Percentiles rank a stretch among this genome's conserved stretches.
These are phyloP conservation scores for Gorsachius magnificus DNA, from an alignment of 2,797 vertebrate genomes.

Conservation along the genomic window DNA sequence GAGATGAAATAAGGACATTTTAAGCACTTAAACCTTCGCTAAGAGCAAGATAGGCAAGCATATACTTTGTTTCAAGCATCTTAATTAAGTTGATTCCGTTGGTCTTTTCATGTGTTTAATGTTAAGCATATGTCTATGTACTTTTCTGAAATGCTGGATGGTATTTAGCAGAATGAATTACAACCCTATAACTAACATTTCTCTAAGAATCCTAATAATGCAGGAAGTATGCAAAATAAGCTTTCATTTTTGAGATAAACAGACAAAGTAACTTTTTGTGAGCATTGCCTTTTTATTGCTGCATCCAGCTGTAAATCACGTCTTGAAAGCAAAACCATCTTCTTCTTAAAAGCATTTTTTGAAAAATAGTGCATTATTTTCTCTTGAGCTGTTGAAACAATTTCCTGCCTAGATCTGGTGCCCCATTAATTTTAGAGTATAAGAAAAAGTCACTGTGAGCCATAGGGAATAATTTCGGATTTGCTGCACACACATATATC, in stretches of 20 bases:
- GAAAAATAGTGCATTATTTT: conserved; percentile 52
- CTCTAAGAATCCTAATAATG: conserved; percentile 14
- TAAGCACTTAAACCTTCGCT: conserved; percentile 6
- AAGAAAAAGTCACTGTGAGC: conserved; percentile 30
- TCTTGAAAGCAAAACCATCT: conserved; percentile 39
- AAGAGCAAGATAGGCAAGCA: not conserved
- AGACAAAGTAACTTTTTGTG: conserved; percentile 50
- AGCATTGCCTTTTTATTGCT: conserved; percentile 56
- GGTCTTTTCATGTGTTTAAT: not conserved
- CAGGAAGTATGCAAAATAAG: conserved; percentile 40
- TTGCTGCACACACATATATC: not conserved
- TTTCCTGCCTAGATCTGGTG: conserved; percentile 45
- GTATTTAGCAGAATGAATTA: conserved; percentile 32
- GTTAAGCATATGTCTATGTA: not conserved
- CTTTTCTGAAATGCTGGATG: conserved; percentile 5
- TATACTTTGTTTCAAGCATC: not conserved
- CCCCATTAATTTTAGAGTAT: conserved; percentile 53
- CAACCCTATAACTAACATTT: conserved; percentile 36
- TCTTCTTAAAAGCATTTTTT: conserved; percentile 61
- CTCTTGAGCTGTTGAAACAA: conserved; percentile 46
- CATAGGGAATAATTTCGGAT: not conserved
- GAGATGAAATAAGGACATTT: conserved; percentile 20
- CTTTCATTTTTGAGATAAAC: conserved; percentile 67
- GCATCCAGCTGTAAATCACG: conserved; percentile 61
- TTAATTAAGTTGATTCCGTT: not conserved